A percentile compares a stretch with the other conserved stretches of the same genome.
Conservation (phyloP, 1,140 invertebrate species). For the Drosophila lini region DNA sequence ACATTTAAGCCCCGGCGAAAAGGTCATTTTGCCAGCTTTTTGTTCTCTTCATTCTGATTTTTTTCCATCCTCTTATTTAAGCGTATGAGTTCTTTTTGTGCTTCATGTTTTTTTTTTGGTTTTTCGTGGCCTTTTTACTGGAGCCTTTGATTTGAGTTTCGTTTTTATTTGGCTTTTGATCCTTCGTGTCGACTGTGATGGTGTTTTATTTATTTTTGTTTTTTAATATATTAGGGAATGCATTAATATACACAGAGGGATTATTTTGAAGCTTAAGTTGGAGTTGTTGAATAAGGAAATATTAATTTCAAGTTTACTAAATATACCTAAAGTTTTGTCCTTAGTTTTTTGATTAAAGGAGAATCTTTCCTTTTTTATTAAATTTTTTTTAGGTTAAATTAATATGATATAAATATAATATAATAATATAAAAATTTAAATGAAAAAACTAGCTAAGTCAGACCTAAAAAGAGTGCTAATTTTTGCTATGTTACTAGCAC, state of each 20-base stretch:
- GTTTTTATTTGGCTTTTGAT: constrained; percentile 42
- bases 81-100: constrained; percentile 21
- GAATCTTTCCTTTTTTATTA: too few species aligned
- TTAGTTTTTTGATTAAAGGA: too few species aligned
- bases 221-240: constrained; percentile 45
- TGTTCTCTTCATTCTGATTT: constrained; percentile 68
- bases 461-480: too few species aligned
- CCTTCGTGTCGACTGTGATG: constrained; percentile 44
- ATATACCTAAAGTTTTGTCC: neutral
- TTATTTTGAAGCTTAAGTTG: neutral
- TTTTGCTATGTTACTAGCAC: too few species aligned
- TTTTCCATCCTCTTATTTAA: constrained; percentile 38
- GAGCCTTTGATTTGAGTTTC: constrained; percentile 74
- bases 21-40: constrained; percentile 77
- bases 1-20: constrained; percentile 76
- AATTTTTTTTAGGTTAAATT: too few species aligned
- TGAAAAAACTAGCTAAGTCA: too few species aligned
- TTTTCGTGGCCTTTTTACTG: constrained; percentile 32
- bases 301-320: too few species aligned
- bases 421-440: too few species aligned
- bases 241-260: constrained; percentile 38
- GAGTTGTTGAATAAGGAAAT: too few species aligned
- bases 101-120: constrained; percentile 26
- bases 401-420: too few species aligned
- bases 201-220: constrained; percentile 32